Base-by-base conservation (phyloP, 2,797 vertebrate genomes). In the Chromis chromis region DNA sequence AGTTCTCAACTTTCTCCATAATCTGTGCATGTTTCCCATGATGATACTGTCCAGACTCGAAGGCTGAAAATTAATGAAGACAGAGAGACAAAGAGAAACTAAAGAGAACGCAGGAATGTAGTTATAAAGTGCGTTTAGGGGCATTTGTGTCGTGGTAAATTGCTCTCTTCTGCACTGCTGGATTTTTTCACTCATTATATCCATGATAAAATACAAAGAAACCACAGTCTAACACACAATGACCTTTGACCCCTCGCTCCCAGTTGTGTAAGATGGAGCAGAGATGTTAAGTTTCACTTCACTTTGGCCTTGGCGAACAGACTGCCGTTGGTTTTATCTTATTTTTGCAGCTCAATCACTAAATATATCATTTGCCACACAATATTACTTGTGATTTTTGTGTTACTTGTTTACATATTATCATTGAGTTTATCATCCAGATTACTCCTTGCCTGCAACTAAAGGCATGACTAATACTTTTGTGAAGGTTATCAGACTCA, bases 401-500 rank as follows among this genome's bases (percentile, higher is more conserved):
- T 25, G 21, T 44, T 72, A 53, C 48, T 16, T 62, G 31, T 39
- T 17, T 14, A 16, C 4, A 2, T 12, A 25, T 40, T 19, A 24
- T 57, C 39, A 21, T 52, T 12, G 4, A 68, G 42, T 69, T 82
- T 78, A 83, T 86, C 78, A 66, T 52, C 76, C 21, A 74, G 22
- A 60, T 54, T 33, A 31, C 28, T 19, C 44, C 17, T 1, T 28
- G 48, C 49, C 64, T 8, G 27, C 27, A 56, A 40, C 62, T 40
- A 70, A 64, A 71, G 25, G 28, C 53, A 65, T 5, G n/a, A 42
- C 65, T 80, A 82, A 88, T 81, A 77, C 67, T 73, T 87, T 63
- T 82, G 65, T 89, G 84, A 91, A 92, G 91, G 87, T 91, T 90
- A 92, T 92, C 83, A 87, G 83, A 85, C 79, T 77, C 61, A 33